Evolutionary conservation across 1,140 invertebrate genomes (phyloP).

Genomic region (Frieseomelitta varia): DNA sequence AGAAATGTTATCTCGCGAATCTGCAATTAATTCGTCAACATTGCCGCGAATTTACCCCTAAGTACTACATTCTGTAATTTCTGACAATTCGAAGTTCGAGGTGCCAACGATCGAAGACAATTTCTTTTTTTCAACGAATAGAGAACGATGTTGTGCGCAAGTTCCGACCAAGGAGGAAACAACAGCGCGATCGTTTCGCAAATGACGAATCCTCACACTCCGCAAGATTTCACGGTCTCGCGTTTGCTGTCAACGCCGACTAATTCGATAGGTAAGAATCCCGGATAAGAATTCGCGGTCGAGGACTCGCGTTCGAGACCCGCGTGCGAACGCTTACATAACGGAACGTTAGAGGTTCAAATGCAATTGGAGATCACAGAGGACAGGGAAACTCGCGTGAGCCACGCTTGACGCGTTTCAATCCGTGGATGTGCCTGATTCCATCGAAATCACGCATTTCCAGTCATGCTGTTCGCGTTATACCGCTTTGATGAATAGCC

Average conservation of each 20-base stretch:
- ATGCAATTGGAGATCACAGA: not conserved
- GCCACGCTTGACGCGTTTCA: constrained; percentile 44
- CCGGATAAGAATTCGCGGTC: not conserved
- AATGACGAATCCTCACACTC: constrained; percentile 72
- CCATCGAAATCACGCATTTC: constrained; percentile 74
- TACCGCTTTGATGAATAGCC: constrained; percentile 78
- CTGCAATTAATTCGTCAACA: not conserved
- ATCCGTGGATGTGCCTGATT: constrained; percentile 69
- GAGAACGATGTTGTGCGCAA: constrained; percentile 70
- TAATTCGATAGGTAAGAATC: constrained; percentile 74
- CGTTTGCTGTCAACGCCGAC: constrained; percentile 75
- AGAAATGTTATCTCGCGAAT: not conserved
- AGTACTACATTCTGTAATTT: too few species aligned
- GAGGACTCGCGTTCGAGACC: too few species aligned
- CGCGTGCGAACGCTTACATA: not conserved
- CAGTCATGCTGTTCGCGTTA: constrained; percentile 79
- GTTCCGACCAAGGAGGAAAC: constrained; percentile 60
- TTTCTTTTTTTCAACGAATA: constrained; percentile 3
- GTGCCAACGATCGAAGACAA: too few species aligned
- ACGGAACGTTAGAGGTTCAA: not conserved
- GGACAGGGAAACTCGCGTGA: not conserved
- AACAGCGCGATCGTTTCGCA: constrained; percentile 71
- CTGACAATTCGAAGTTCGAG: too few species aligned
- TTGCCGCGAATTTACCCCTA: too few species aligned
- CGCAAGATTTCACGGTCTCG: constrained; percentile 81